phyloP scores from a whole-genome alignment of 2,888 invertebrate genomes.

The Polydrusus pterygomalis region DNA sequence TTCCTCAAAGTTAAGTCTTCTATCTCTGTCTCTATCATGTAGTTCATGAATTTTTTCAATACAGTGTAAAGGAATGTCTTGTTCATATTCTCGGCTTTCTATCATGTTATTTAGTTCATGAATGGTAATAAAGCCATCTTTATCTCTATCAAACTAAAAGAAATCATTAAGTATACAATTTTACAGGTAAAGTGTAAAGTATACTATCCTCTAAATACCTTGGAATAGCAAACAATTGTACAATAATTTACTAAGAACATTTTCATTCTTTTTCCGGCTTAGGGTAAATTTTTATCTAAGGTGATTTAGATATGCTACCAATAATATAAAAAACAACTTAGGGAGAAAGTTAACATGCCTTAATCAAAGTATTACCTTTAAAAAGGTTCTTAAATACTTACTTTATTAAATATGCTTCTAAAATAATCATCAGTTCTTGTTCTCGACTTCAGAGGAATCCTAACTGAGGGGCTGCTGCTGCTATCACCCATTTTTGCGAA shows the following conservation, averaged over 20 bases:
- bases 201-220: no score
- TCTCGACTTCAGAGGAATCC: conserved; percentile 60
- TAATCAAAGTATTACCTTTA: no score
- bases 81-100: conserved; percentile 77
- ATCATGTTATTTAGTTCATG: conserved; percentile 79
- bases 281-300: no score
- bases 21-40: conserved; percentile 80
- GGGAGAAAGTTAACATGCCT: no score
- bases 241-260: no score
- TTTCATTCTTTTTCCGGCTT: no score
- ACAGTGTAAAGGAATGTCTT: conserved; percentile 78
- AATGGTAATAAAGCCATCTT: conserved; percentile 82
- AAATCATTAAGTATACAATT: not conserved
- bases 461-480: conserved; percentile 35
- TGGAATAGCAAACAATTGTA: no score
- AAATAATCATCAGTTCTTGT: conserved; percentile 59
- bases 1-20: conserved; percentile 82
- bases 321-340: no score
- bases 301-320: no score
- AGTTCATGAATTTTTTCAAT: conserved; percentile 80
- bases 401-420: conserved; percentile 63
- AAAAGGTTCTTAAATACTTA: conserved; percentile 42
- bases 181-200: not conserved
- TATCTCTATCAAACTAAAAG: conserved; percentile 81
- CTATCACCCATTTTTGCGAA: conserved; percentile 33